Percentiles rank a stretch among this genome's conserved stretches.
Conservation (phyloP, 2,113 vertebrate species). For the Osmerus mordax region DNA sequence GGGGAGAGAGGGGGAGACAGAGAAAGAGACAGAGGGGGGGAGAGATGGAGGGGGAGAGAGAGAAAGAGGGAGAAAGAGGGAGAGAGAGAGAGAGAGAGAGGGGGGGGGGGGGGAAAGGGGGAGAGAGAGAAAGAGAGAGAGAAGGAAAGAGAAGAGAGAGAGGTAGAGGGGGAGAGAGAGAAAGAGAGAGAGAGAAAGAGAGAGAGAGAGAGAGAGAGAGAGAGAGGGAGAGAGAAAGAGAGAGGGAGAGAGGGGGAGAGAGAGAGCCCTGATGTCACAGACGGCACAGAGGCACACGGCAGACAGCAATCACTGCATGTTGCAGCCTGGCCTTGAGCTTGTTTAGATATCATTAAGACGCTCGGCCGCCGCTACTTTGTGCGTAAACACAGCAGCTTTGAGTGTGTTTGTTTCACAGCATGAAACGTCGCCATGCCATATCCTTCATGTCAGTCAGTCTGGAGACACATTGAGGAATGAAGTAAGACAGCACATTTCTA, state of each 20-base stretch:
- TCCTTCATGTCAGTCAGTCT: neutral
- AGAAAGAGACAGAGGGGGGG: no score
- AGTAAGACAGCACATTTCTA: neutral
- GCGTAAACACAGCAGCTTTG: constrained; percentile 1
- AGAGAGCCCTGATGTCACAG: constrained; percentile 1
- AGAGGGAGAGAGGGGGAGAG: neutral
- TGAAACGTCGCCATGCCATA: neutral
- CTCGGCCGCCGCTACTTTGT: neutral
- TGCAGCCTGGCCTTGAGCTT: constrained; percentile 20
- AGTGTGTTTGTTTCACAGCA: neutral
- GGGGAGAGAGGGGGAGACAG: no score
- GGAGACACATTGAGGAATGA: neutral
- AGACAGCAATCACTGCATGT: constrained; percentile 23
- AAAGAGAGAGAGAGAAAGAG: neutral
- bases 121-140: constrained; percentile 1
- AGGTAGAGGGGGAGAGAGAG: neutral
- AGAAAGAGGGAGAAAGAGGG: no score
- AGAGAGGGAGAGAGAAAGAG: constrained; percentile 1
- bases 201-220: constrained; percentile 1
- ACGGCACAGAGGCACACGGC: constrained; percentile 1
- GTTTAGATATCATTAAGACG: constrained; percentile 29
- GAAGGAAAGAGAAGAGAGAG: no score
- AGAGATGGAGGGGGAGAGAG: no score
- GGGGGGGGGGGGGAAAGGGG: neutral
- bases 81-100: constrained; percentile 2